Evolutionary conservation across 2,888 invertebrate genomes (phyloP).

Genomic region (Himalopsyche kuldschensis): DNA sequence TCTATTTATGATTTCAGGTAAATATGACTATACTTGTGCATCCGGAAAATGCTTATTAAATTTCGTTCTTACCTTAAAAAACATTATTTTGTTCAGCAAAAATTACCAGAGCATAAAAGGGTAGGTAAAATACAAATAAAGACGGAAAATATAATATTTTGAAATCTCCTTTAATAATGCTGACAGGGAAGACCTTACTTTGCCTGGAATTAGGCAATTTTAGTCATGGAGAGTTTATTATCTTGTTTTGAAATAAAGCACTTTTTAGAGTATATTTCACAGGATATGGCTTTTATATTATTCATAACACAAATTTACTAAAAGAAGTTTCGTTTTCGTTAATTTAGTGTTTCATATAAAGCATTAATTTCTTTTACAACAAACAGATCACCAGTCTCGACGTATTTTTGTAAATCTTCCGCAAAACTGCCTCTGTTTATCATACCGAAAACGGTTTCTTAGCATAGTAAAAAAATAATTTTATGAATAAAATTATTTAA

Average conservation of each 20-base stretch:
- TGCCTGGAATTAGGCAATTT: background rate
- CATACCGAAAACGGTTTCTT: too few species aligned
- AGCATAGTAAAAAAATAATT: too few species aligned
- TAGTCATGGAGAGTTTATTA: background rate
- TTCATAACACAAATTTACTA: background rate
- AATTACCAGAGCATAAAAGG: background rate
- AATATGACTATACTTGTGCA: background rate
- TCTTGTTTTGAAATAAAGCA: constrained; percentile 1
- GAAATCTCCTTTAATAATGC: background rate
- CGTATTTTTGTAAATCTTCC: too few species aligned
- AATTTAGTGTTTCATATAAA: background rate
- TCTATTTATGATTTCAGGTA: background rate
- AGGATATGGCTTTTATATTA: background rate
- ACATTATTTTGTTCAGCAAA: background rate
- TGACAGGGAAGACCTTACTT: background rate
- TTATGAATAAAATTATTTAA: too few species aligned
- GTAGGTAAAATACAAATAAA: background rate
- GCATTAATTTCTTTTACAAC: background rate
- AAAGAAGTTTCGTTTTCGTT: background rate
- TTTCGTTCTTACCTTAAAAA: background rate
- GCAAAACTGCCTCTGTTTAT: too few species aligned
- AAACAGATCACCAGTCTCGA: background rate
- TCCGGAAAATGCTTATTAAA: background rate
- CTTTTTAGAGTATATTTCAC: background rate
- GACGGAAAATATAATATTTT: background rate